A percentile compares a stretch with the other conserved stretches of the same genome.
Evolutionary conservation across 2,797 vertebrate species (phyloP).

Genomic region (Intellagama lesueurii): DNA sequence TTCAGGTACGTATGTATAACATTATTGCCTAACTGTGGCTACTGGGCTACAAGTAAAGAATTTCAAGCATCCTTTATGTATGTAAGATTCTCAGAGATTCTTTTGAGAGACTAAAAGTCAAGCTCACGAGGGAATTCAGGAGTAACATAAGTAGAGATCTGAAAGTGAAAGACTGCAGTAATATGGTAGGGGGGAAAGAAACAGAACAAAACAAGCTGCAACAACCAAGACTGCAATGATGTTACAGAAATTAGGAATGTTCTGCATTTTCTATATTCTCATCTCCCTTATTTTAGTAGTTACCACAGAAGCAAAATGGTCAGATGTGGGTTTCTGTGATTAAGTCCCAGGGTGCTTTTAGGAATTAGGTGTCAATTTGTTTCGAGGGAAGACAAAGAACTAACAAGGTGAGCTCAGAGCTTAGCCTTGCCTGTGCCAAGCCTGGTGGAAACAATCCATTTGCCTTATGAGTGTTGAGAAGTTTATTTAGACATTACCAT

Average conservation of each 20-base stretch:
- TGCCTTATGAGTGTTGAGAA: constrained; percentile 12
- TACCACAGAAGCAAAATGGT: neutral
- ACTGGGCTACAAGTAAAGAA: constrained; percentile 23
- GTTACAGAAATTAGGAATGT: neutral
- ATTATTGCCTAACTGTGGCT: constrained; percentile 28
- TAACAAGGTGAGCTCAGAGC: neutral
- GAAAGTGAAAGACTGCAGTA: neutral
- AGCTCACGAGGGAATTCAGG: neutral
- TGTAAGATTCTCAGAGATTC: neutral
- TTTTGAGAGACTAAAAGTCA: neutral
- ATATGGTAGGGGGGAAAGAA: neutral
- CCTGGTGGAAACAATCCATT: constrained; percentile 30
- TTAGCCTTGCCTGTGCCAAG: constrained; percentile 8
- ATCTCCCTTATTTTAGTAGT: neutral
- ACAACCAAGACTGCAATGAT: neutral
- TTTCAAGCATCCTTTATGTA: neutral
- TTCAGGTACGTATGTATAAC: neutral
- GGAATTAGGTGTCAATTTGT: constrained; percentile 2
- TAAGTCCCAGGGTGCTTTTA: neutral
- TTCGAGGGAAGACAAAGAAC: constrained; percentile 13
- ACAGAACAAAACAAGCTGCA: neutral
- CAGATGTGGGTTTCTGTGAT: neutral
- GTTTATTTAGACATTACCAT: constrained; percentile 21
- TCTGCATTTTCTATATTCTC: neutral
- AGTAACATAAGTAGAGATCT: neutral